These are phyloP conservation scores for Neelides sp. DNA, from an alignment of 1,140 invertebrate species.

Conservation along the genomic window DNA sequence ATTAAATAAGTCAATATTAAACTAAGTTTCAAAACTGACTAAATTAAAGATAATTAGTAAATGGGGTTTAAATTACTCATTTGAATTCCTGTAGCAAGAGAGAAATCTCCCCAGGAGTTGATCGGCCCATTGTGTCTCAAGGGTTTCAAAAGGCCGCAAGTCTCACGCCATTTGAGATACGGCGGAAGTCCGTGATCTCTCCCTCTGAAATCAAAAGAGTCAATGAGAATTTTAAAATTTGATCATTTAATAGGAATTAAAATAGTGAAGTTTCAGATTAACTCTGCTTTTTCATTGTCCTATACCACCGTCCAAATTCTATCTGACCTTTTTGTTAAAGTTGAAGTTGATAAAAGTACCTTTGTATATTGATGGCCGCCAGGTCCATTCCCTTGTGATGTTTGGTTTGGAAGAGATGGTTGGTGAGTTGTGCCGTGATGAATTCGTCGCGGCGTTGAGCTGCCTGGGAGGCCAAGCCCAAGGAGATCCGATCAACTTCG, in stretches of 20 bases:
- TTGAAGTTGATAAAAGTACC: constrained; percentile 28
- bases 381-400: constrained; percentile 41
- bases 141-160: constrained; percentile 52
- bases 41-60: constrained; percentile 4
- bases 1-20: no score
- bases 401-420: constrained; percentile 69
- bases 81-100: constrained; percentile 36
- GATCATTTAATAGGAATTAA: constrained; percentile 1
- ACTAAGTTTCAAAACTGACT: no score
- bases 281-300: background rate
- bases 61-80: constrained; percentile 32
- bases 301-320: no score
- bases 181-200: constrained; percentile 77
- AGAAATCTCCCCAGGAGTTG: constrained; percentile 59
- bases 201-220: constrained; percentile 33
- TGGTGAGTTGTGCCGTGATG: constrained; percentile 66
- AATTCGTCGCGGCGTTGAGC: constrained; percentile 68
- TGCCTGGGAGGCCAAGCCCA: constrained; percentile 62
- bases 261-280: constrained; percentile 7
- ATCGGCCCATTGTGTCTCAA: constrained; percentile 37
- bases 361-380: constrained; percentile 48
- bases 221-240: background rate
- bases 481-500: constrained; percentile 60
- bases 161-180: constrained; percentile 65
- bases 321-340: background rate